Conservation (phyloP, 2,113 vertebrate genomes). For the Oostethus manadensis region DNA sequence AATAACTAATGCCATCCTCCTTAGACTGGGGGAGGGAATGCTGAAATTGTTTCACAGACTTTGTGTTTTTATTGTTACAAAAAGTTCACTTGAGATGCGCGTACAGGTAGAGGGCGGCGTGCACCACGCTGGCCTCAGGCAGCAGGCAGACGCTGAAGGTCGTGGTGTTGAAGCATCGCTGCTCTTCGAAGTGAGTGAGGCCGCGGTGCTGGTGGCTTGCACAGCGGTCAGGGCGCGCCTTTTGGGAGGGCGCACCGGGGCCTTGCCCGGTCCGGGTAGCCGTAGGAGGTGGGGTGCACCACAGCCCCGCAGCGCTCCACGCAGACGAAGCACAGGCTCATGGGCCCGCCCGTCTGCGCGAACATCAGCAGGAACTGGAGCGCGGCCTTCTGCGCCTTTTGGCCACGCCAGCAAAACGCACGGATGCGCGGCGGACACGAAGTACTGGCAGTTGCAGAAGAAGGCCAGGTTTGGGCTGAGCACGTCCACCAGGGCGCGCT, state of each 20-base stretch:
- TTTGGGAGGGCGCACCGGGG: conserved; percentile 28
- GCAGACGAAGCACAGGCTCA: conserved; percentile 36
- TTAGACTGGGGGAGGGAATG: too few relatives aligned
- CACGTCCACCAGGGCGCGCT: conserved; percentile 16
- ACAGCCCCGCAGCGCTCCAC: conserved; percentile 50
- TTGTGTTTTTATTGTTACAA: neutral
- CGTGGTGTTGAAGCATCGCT: accelerated
- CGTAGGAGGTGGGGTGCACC: conserved; percentile 32
- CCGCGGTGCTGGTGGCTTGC: neutral
- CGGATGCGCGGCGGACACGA: neutral
- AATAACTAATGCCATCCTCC: too few relatives aligned
- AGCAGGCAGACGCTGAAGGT: neutral
- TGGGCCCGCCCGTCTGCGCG: conserved; percentile 23
- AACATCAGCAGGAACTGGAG: conserved; percentile 1
- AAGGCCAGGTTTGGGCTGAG: conserved; percentile 31
- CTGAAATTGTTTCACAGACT: too few relatives aligned
- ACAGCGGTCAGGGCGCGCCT: conserved; percentile 29
- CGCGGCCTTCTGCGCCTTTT: accelerated
- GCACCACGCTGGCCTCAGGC: conserved; percentile 25
- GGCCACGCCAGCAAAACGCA: accelerated
- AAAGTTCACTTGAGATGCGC: conserved; percentile 9
- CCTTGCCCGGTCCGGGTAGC: conserved; percentile 11
- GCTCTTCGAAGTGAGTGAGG: accelerated
- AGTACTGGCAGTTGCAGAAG: conserved; percentile 35
- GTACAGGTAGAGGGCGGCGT: conserved; percentile 38